Percentiles rank a stretch among this genome's conserved stretches.
phyloP scores from a whole-genome alignment of 1,140 invertebrate species.

The Teleopsis dalmanni region DNA sequence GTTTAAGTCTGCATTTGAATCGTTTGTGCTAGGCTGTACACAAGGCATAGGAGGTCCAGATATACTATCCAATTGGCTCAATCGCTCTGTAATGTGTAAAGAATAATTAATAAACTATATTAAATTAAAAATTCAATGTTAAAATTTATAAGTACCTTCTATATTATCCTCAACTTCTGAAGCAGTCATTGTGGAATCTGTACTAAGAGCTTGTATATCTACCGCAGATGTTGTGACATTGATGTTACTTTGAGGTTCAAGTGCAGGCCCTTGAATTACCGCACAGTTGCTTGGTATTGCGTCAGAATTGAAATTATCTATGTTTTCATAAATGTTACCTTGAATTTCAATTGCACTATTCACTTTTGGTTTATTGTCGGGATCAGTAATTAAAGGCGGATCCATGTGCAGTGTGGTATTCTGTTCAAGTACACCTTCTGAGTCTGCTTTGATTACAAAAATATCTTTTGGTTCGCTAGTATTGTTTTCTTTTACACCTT shows the following conservation, averaged over 20 bases:
- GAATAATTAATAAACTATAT: conserved; percentile 5
- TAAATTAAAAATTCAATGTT: background rate
- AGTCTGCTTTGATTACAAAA: conserved; percentile 1
- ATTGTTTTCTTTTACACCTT: background rate
- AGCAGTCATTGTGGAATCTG: conserved; percentile 18
- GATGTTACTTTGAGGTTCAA: too few species aligned
- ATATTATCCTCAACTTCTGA: conserved; percentile 29
- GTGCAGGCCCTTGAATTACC: background rate
- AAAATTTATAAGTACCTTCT: conserved; percentile 28
- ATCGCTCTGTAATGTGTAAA: conserved; percentile 27
- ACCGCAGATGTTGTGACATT: background rate
- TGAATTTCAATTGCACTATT: too few species aligned
- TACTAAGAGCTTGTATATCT: conserved; percentile 3
- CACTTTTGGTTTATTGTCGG: background rate
- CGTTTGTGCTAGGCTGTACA: conserved; percentile 5
- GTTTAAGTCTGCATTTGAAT: background rate
- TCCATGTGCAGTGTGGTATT: conserved; percentile 10
- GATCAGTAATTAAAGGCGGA: conserved; percentile 3
- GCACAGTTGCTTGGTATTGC: background rate
- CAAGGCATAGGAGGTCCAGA: conserved; percentile 5
- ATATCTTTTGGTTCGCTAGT: conserved; percentile 1
- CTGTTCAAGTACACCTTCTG: background rate
- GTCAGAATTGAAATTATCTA: background rate
- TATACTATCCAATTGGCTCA: conserved; percentile 37
- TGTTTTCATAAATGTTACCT: background rate